Percentiles rank a stretch among this genome's conserved stretches.
Conservation (phyloP, 2,888 invertebrate genomes). For the Xestobium rufovillosum region DNA sequence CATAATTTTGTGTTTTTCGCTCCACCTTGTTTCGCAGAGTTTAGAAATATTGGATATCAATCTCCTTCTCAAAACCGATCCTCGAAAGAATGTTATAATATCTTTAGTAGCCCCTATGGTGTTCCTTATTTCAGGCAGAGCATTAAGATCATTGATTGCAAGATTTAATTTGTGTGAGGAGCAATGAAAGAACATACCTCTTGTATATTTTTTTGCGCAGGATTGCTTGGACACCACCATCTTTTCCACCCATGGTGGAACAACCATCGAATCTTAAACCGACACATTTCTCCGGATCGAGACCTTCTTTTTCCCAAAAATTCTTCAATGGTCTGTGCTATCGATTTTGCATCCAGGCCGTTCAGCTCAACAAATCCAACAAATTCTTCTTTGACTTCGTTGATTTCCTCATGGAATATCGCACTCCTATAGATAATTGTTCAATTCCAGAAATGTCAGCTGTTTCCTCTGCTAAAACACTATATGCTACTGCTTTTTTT, state of each 20-base stretch:
- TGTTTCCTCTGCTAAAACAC: constrained; percentile 27
- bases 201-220: constrained; percentile 25
- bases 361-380: constrained; percentile 26
- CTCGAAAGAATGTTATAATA: constrained; percentile 22
- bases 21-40: constrained; percentile 24
- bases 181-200: constrained; percentile 28
- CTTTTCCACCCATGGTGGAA: constrained; percentile 28
- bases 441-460: constrained; percentile 27
- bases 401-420: constrained; percentile 25
- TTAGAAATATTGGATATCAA: constrained; percentile 25
- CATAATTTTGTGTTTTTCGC: constrained; percentile 23
- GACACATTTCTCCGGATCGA: constrained; percentile 24
- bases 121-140: constrained; percentile 25
- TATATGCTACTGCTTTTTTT: constrained; percentile 24
- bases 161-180: constrained; percentile 29
- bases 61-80: constrained; percentile 22
- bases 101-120: constrained; percentile 24
- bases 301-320: constrained; percentile 23
- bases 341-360: constrained; percentile 23
- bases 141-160: constrained; percentile 26
- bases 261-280: constrained; percentile 30
- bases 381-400: constrained; percentile 26
- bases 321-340: constrained; percentile 25
- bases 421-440: constrained; percentile 26
- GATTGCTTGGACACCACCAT: constrained; percentile 27